A percentile compares a stretch with the other conserved stretches of the same genome.
Evolutionary conservation across 2,113 vertebrate genomes (phyloP).

Genomic region (Chunga burmeisteri): DNA sequence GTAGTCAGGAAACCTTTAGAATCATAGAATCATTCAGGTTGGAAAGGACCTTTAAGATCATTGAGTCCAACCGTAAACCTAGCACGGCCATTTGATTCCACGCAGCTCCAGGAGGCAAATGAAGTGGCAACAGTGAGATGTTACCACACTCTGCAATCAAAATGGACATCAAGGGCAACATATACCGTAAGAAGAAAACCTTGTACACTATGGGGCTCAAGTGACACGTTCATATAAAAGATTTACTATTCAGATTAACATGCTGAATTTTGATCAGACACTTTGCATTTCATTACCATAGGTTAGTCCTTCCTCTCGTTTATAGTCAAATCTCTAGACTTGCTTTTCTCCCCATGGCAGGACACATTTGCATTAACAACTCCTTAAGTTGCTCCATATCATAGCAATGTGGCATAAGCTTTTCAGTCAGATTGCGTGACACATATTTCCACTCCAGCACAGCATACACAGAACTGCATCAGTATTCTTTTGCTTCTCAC

Average conservation of each 20-base stretch:
- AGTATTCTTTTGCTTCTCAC: background rate
- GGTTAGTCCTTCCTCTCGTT: conserved; percentile 4
- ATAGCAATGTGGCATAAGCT: background rate
- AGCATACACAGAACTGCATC: background rate
- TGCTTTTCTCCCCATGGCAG: conserved; percentile 29
- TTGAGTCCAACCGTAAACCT: too few species aligned
- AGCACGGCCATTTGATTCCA: background rate
- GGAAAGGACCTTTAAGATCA: too few species aligned
- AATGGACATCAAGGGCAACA: conserved; percentile 26
- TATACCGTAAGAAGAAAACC: background rate
- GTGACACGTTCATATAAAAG: conserved; percentile 39
- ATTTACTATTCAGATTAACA: conserved; percentile 51
- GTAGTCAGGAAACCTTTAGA: background rate
- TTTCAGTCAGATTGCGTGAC: background rate
- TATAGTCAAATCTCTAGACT: conserved; percentile 35
- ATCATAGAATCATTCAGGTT: too few species aligned
- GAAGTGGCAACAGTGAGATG: background rate
- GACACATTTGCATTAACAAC: conserved; percentile 47
- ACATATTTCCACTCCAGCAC: background rate
- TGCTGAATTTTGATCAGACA: conserved; percentile 55
- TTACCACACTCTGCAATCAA: background rate
- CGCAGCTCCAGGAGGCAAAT: background rate
- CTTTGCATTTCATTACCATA: conserved; percentile 54
- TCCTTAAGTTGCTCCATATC: background rate
- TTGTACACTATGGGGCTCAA: background rate